phyloP scores from a whole-genome alignment of 1,140 invertebrate species.

The Zaprionus kolodkinae region DNA sequence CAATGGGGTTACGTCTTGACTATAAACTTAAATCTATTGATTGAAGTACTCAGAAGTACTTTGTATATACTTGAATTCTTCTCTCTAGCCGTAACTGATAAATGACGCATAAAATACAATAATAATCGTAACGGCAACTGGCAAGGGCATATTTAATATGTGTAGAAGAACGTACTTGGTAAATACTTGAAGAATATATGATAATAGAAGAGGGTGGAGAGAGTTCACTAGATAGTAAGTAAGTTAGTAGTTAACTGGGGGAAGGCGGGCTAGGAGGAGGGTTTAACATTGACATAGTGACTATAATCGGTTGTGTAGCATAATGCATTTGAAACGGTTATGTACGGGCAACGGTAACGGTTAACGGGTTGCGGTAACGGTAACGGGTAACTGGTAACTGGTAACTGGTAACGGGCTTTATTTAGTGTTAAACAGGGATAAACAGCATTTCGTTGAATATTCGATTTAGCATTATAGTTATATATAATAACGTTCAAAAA shows the following conservation, averaged over 20 bases:
- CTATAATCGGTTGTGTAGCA: conserved; percentile 44
- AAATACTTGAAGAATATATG: conserved; percentile 17
- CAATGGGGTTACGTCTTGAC: background rate
- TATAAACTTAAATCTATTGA: background rate
- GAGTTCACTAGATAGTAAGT: conserved; percentile 20
- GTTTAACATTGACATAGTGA: conserved; percentile 28
- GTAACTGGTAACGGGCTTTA: too few relatives aligned
- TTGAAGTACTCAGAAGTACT: background rate
- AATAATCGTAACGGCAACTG: conserved; percentile 11
- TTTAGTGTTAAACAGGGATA: conserved; percentile 10
- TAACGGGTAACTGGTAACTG: background rate
- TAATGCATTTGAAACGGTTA: conserved; percentile 52
- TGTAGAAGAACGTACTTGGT: conserved; percentile 17
- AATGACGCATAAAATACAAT: conserved; percentile 8
- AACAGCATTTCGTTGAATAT: conserved; percentile 53
- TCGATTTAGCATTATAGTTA: conserved; percentile 37
- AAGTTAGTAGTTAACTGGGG: conserved; percentile 12
- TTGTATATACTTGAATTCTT: background rate
- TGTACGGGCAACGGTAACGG: conserved; percentile 6
- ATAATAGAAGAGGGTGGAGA: background rate
- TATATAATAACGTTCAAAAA: conserved; percentile 10
- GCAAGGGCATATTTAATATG: conserved; percentile 11
- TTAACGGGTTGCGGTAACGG: background rate
- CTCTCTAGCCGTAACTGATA: conserved; percentile 9
- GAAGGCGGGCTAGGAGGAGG: background rate